A percentile compares a stretch with the other conserved stretches of the same genome.
These are phyloP conservation scores for Cyprinodon brontotheroides DNA, from an alignment of 2,113 vertebrate genomes.

Conservation along the genomic window DNA sequence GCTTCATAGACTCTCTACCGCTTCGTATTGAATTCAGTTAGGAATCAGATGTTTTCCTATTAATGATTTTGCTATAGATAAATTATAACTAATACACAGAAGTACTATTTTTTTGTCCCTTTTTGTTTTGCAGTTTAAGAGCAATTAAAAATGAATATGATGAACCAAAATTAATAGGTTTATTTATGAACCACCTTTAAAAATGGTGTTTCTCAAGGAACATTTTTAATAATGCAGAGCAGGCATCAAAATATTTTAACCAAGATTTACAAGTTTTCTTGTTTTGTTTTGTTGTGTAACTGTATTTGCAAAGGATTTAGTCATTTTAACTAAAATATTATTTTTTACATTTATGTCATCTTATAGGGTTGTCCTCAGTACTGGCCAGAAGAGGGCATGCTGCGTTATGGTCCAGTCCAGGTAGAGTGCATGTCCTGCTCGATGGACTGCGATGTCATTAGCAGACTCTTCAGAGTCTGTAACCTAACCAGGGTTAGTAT, in stretches of 20 bases:
- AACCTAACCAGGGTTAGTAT: constrained; percentile 93
- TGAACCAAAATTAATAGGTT: too few relatives aligned
- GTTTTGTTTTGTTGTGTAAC: background rate
- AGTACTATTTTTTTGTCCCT: too few relatives aligned
- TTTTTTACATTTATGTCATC: background rate
- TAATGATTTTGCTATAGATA: background rate
- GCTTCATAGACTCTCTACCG: too few relatives aligned
- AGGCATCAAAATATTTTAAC: too few relatives aligned
- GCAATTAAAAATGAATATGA: too few relatives aligned
- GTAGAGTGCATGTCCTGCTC: constrained; percentile 98
- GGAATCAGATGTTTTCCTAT: too few relatives aligned
- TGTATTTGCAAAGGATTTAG: background rate
- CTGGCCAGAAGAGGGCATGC: constrained; percentile 96
- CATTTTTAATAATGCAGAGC: too few relatives aligned
- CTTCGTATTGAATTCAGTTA: too few relatives aligned
- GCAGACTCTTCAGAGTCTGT: constrained; percentile 97
- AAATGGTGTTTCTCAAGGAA: too few relatives aligned
- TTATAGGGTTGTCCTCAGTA: constrained; percentile 95
- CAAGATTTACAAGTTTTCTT: too few relatives aligned
- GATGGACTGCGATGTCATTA: constrained; percentile 98
- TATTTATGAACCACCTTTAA: too few relatives aligned
- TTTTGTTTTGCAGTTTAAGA: too few relatives aligned
- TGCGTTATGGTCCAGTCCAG: constrained; percentile 95
- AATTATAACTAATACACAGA: background rate
- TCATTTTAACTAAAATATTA: background rate